Conservation (phyloP, 2,888 invertebrate genomes). For the Hydraecia micacea region DNA sequence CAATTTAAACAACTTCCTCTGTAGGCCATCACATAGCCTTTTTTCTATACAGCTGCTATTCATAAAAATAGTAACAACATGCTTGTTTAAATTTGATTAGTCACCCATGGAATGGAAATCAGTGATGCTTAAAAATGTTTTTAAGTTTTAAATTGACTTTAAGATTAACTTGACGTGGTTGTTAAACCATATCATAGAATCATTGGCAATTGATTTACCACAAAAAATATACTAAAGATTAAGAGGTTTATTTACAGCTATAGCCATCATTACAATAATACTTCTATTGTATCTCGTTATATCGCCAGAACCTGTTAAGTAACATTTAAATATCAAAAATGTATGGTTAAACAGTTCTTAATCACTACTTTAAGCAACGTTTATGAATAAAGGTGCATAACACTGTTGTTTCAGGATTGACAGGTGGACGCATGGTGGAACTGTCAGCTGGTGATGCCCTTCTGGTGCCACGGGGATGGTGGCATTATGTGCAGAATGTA, state of each 20-base stretch:
- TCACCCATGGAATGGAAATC: not conserved
- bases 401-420: conserved; percentile 74
- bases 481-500: conserved; percentile 98
- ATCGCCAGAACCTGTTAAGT: no score
- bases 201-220: not conserved
- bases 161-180: not conserved
- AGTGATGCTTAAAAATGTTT: not conserved
- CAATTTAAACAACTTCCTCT: not conserved
- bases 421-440: conserved; percentile 90
- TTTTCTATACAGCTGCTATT: not conserved
- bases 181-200: not conserved
- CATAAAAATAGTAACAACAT: not conserved
- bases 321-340: not conserved
- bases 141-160: conserved; percentile 4
- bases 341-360: not conserved
- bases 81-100: not conserved
- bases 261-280: not conserved
- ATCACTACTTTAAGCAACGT: not conserved
- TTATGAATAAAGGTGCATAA: not conserved
- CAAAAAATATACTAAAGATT: no score
- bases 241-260: no score
- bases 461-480: conserved; percentile 97
- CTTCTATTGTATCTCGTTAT: no score
- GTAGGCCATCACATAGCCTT: not conserved
- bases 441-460: conserved; percentile 96